A percentile compares a stretch with the other conserved stretches of the same genome.
Evolutionary conservation across 2,797 vertebrate species (phyloP).

Genomic region (Fistularia commersonii): DNA sequence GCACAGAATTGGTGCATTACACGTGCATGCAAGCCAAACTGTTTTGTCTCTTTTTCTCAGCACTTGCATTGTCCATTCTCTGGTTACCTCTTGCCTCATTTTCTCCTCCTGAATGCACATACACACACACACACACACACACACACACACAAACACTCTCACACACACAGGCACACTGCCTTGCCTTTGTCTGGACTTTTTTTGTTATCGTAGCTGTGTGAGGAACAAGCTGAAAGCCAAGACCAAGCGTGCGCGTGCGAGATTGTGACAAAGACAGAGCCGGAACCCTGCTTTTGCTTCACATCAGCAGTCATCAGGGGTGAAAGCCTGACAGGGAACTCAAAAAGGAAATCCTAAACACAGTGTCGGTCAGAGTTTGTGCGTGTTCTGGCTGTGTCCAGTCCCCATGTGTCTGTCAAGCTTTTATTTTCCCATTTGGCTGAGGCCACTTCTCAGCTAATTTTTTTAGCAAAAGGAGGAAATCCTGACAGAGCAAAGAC

Average conservation of each 20-base stretch:
- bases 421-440: constrained; percentile 29
- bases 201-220: constrained; percentile 44
- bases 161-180: neutral
- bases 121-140: constrained; percentile 4
- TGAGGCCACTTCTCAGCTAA: constrained; percentile 12
- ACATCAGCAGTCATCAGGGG: constrained; percentile 6
- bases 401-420: constrained; percentile 34
- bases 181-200: constrained; percentile 34
- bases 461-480: constrained; percentile 52
- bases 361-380: constrained; percentile 20
- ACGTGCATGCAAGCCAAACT: neutral
- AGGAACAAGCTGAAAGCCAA: constrained; percentile 6
- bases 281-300: constrained; percentile 12
- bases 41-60: too few relatives aligned
- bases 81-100: constrained; percentile 17
- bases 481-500: constrained; percentile 61
- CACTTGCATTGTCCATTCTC: neutral
- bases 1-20: neutral
- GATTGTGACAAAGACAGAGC: neutral
- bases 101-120: constrained; percentile 5
- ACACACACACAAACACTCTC: constrained; percentile 1
- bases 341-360: constrained; percentile 39
- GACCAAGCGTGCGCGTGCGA: too few relatives aligned
- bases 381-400: constrained; percentile 24
- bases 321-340: constrained; percentile 13